These are phyloP conservation scores for Anguilla marmorata DNA, from an alignment of 2,797 vertebrate genomes.

Conservation along the genomic window DNA sequence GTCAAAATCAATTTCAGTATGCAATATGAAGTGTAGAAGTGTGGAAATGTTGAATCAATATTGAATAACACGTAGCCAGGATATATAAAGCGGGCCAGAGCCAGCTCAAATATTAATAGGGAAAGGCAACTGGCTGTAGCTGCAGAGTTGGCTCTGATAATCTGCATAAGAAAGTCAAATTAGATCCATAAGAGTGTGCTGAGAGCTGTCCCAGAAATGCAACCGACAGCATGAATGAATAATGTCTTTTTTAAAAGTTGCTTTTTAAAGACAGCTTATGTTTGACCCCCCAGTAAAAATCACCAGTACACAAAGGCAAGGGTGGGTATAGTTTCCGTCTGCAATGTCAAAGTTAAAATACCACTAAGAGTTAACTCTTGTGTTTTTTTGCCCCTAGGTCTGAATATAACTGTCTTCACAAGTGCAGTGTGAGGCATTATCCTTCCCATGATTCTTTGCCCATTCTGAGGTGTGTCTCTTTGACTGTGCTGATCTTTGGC, in stretches of 20 bases:
- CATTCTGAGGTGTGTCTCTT: background rate
- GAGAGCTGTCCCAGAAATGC: background rate
- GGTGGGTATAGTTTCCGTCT: background rate
- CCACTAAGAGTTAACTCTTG: background rate
- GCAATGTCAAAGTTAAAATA: background rate
- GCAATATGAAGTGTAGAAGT: conserved; percentile 52
- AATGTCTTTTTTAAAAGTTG: background rate
- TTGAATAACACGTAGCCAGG: conserved; percentile 40
- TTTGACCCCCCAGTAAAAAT: background rate
- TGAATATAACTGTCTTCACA: background rate
- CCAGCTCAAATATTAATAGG: background rate
- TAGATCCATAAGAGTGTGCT: background rate
- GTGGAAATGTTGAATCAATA: conserved; percentile 67
- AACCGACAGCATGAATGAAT: background rate
- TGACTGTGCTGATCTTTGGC: background rate
- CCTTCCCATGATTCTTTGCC: background rate
- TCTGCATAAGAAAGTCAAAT: conserved; percentile 20
- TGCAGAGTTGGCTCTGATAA: background rate
- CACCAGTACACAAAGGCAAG: background rate
- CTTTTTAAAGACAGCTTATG: background rate
- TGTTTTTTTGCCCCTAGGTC: background rate
- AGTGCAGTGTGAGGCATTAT: background rate
- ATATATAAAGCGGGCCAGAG: background rate
- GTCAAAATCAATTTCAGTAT: conserved; percentile 61
- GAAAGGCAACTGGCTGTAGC: background rate